These are phyloP conservation scores for Drosophila ambigua DNA, from an alignment of 1,140 invertebrate genomes.

Conservation along the genomic window DNA sequence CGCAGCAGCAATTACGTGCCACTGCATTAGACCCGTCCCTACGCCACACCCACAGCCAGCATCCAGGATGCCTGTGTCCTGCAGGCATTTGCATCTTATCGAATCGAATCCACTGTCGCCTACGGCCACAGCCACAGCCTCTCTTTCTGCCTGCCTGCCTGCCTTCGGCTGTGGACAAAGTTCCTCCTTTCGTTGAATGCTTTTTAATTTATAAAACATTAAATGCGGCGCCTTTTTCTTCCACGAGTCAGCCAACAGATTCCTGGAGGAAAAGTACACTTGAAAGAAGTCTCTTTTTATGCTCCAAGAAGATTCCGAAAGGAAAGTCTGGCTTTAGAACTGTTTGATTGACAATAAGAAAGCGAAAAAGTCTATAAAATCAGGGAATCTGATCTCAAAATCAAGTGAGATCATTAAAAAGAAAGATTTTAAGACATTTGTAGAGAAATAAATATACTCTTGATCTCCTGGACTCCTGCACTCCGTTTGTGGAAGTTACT, in stretches of 20 bases:
- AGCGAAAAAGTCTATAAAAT: too few species aligned
- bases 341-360: too few species aligned
- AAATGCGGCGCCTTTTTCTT: conserved; percentile 17
- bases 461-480: too few species aligned
- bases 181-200: conserved; percentile 30
- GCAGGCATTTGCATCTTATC: conserved; percentile 73
- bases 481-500: too few species aligned
- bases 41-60: neutral
- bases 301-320: too few species aligned
- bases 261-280: neutral
- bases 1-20: conserved; percentile 75
- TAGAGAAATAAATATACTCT: too few species aligned
- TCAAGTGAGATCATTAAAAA: too few species aligned
- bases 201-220: conserved; percentile 50
- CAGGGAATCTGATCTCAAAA: too few species aligned
- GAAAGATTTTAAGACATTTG: too few species aligned
- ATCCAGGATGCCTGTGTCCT: conserved; percentile 49
- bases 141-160: too few species aligned
- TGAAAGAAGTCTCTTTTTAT: too few species aligned
- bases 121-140: neutral
- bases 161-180: conserved; percentile 23
- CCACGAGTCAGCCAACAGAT: neutral
- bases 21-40: conserved; percentile 33
- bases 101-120: conserved; percentile 39
- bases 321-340: too few species aligned